Conservation (phyloP, 2,797 vertebrate species). For the Pelochelys cantorii region DNA sequence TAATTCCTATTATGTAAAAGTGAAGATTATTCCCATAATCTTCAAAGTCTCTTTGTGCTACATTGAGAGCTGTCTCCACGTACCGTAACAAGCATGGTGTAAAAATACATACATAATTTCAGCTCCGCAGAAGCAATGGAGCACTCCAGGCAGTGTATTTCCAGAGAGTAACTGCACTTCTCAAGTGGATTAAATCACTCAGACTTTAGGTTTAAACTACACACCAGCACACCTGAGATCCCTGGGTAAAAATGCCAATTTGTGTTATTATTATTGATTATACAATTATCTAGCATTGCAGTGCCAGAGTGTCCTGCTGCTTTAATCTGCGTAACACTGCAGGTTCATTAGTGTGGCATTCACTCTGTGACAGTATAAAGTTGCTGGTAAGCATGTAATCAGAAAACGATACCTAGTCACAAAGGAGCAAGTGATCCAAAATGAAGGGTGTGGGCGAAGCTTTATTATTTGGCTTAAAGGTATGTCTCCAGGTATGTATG, state of each 20-base stretch:
- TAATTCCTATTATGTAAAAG: fast-evolving
- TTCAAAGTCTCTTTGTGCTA: neutral
- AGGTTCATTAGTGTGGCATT: conserved; percentile 42
- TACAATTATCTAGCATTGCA: conserved; percentile 35
- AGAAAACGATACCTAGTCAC: conserved; percentile 54
- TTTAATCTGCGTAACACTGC: conserved; percentile 21
- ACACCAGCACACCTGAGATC: neutral
- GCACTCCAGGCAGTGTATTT: neutral
- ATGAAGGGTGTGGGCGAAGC: conserved; percentile 25
- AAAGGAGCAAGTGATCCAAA: conserved; percentile 2
- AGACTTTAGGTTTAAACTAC: conserved; percentile 23
- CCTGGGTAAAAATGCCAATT: neutral
- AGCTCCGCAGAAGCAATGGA: conserved; percentile 30
- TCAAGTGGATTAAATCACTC: conserved; percentile 7
- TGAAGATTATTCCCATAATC: conserved; percentile 8
- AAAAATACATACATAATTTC: conserved; percentile 44
- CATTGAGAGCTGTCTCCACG: neutral
- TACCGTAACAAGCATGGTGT: conserved; percentile 4
- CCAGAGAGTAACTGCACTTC: conserved; percentile 14
- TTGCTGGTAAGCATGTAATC: conserved; percentile 50
- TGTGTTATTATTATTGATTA: conserved; percentile 24
- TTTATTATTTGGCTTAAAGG: conserved; percentile 41
- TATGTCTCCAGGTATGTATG: conserved; percentile 20
- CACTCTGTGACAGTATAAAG: neutral
- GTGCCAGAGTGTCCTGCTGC: conserved; percentile 21